Conservation (phyloP, 2,797 vertebrate species). For the Orestias chungarensis region DNA sequence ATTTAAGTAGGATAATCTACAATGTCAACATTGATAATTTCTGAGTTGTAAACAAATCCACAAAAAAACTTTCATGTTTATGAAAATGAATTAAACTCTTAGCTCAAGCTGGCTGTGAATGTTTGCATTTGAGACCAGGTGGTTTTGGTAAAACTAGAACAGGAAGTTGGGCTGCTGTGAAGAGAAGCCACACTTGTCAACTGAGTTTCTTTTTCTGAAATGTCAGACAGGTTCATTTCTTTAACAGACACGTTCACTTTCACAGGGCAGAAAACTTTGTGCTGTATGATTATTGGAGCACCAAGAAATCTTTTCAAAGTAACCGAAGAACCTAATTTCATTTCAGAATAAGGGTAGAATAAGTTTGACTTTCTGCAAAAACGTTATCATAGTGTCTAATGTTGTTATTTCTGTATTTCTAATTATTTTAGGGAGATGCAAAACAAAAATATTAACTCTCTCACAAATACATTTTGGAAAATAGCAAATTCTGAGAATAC, state of each 20-base stretch:
- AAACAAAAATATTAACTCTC: neutral
- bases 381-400: neutral
- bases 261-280: neutral
- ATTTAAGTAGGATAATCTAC: neutral
- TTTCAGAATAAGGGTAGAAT: neutral
- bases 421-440: neutral
- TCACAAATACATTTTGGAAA: neutral
- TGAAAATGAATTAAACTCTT: neutral
- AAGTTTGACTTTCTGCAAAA: neutral
- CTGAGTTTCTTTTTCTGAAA: conserved; percentile 58
- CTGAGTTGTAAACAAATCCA: neutral
- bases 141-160: conserved; percentile 33
- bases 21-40: neutral
- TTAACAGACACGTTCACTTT: neutral
- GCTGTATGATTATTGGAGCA: neutral
- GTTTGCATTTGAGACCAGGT: conserved; percentile 17
- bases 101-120: neutral
- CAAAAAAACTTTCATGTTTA: neutral
- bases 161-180: conserved; percentile 52
- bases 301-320: neutral
- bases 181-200: conserved; percentile 54
- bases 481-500: neutral
- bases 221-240: conserved; percentile 18
- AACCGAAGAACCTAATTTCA: neutral
- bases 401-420: neutral